Evolutionary conservation across 1,140 invertebrate genomes (phyloP), one percentile per base, ranked within the genome.

Genomic region (Scaptomyza hsui): DNA sequence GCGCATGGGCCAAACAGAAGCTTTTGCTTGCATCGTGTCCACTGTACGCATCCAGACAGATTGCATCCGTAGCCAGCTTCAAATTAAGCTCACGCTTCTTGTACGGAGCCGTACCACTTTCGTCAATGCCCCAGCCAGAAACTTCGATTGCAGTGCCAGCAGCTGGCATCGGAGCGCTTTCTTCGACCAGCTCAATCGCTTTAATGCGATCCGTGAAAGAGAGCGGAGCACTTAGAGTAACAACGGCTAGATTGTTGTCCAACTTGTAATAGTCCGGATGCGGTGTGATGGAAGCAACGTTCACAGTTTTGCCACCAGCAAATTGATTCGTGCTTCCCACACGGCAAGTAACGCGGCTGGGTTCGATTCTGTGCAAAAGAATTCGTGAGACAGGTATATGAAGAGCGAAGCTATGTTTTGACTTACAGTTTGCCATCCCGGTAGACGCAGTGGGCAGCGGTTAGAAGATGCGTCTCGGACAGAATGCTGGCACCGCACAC

Each of bases 171-270:
- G 57, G 35, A n/a, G 49, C 68, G 0, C 44, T 49, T 1, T n/a
- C 18, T 3, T 12, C 78, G 15, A 59, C 57, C 62, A 83, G 48
- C 9, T 53, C 24, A 12, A 89, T 57, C 4, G 56, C 35, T 10
- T 53, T 6, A 4, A 72, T 76, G 18, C 89, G 76, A 0, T 70
- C 44, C 0, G 82, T 75, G 32, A 41, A 86, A n/a, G 1, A 0
- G 7, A 86, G 13, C 0, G 73, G 12, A 0, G 59, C 9, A n/a
- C 15, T 71, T 6, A 88, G 44, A 61, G 48, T 75, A 9, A 94
- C 52, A 2, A 94, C 65, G 13, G 92, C 93, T 32, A 94, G 72
- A 69, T 94, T 93, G 64, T 94, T 92, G 18, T 52, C n/a, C 0
- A 92, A 32, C 0, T 76, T 12, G 13, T 72, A 70, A 57, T 91